Evolutionary conservation across 2,888 invertebrate genomes (phyloP).

Genomic region (Mystacides longicornis): DNA sequence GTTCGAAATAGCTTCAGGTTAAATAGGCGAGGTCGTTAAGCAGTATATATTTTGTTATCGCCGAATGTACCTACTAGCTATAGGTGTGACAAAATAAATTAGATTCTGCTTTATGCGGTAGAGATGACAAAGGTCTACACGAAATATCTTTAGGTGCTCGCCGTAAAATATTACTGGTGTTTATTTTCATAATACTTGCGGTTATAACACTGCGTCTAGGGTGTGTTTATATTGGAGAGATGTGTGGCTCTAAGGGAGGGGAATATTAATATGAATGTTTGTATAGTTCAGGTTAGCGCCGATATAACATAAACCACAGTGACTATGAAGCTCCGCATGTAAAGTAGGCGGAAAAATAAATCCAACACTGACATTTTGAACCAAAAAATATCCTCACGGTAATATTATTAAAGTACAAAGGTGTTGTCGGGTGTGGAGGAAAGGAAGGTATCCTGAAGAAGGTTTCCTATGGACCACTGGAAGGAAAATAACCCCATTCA

Average conservation of each 20-base stretch:
- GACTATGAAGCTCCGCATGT: neutral
- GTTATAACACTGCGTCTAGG: too few relatives aligned
- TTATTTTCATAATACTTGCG: neutral
- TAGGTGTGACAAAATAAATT: neutral
- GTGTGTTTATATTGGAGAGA: too few relatives aligned
- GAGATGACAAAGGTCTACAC: neutral
- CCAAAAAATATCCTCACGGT: neutral
- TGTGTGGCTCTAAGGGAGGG: too few relatives aligned
- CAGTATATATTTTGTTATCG: too few relatives aligned
- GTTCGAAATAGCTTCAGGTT: too few relatives aligned
- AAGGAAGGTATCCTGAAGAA: neutral
- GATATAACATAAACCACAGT: neutral
- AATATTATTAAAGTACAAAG: constrained; percentile 5
- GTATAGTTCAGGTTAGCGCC: neutral
- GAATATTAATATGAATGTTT: neutral
- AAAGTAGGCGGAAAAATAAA: neutral
- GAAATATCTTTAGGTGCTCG: neutral
- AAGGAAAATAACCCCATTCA: constrained; percentile 19
- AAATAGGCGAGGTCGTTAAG: too few relatives aligned
- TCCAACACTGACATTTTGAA: neutral
- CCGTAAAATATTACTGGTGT: neutral
- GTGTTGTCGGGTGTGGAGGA: constrained; percentile 18
- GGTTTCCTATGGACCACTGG: constrained; percentile 7
- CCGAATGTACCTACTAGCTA: neutral
- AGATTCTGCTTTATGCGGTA: neutral